Conservation (phyloP, 2,888 invertebrate species). For the Cremastobaeus sp. region DNA sequence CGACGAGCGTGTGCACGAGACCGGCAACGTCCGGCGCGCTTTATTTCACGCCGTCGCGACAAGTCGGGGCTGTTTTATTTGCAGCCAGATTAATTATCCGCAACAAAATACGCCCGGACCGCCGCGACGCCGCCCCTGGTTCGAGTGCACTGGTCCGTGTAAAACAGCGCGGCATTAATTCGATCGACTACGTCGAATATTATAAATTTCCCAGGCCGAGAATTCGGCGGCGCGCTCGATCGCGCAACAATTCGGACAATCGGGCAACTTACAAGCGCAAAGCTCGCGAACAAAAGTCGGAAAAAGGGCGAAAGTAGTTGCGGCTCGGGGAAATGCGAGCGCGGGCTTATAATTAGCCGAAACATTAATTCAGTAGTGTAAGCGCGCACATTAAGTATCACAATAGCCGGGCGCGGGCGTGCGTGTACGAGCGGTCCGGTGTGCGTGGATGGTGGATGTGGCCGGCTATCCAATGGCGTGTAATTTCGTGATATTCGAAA, state of each 20-base stretch:
- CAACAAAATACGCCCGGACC: too few species aligned
- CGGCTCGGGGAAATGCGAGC: not conserved
- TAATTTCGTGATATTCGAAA: conserved; percentile 56
- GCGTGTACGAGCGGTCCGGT: conserved; percentile 12
- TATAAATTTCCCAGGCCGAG: too few species aligned
- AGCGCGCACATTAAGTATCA: conserved; percentile 36
- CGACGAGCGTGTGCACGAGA: conserved; percentile 23
- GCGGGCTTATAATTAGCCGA: conserved; percentile 40
- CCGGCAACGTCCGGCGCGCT: conserved; percentile 17
- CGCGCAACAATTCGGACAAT: not conserved
- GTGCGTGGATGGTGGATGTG: conserved; percentile 8
- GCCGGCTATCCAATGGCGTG: conserved; percentile 46
- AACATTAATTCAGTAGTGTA: conserved; percentile 38
- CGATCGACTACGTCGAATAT: too few species aligned
- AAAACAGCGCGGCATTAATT: too few species aligned
- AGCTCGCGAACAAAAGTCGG: not conserved
- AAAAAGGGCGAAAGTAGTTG: not conserved
- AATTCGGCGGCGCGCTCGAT: too few species aligned
- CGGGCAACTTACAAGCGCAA: too few species aligned
- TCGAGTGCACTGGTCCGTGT: too few species aligned
- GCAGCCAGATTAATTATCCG: not conserved
- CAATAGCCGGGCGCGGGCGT: conserved; percentile 14
- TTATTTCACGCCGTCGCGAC: too few species aligned
- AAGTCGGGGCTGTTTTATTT: not conserved
- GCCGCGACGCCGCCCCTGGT: too few species aligned